These are phyloP conservation scores for Artibeus lituratus DNA, from an alignment of 2,797 vertebrate species.

Conservation along the genomic window DNA sequence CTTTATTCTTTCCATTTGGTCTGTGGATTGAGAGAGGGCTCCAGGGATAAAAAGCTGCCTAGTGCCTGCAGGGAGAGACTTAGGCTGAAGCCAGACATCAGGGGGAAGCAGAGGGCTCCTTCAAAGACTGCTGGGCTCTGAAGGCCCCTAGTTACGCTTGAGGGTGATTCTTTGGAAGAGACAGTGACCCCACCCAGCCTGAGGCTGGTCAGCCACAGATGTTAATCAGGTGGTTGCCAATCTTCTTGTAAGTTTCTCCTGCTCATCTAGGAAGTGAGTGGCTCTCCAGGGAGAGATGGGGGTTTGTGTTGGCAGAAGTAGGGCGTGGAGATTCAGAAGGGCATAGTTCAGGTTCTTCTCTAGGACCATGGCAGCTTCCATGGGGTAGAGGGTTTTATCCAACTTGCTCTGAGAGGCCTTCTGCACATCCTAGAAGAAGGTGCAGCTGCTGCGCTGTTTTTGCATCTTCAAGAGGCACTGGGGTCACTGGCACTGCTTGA, in stretches of 20 bases:
- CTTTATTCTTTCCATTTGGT: neutral
- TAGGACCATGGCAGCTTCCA: neutral
- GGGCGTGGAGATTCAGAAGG: neutral
- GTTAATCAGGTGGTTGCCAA: neutral
- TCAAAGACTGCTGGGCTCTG: accelerated
- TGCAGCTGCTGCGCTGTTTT: neutral
- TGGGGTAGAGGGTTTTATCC: neutral
- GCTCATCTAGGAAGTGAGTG: neutral
- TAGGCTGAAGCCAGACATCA: neutral
- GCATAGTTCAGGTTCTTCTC: neutral
- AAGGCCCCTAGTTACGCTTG: neutral
- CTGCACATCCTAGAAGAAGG: neutral
- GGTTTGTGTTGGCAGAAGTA: neutral
- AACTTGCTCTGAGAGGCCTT: neutral
- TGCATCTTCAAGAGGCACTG: no score
- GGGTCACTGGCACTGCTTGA: neutral
- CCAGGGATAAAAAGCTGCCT: neutral
- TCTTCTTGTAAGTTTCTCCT: neutral
- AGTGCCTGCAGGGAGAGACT: neutral
- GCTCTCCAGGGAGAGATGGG: neutral
- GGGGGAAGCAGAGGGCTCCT: neutral
- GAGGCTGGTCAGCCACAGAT: neutral
- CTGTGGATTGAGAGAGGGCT: neutral
- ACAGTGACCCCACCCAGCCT: neutral
- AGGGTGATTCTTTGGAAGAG: neutral